Percentiles rank a stretch among this genome's conserved stretches.
These are phyloP conservation scores for Glomeris marginata DNA, from an alignment of 2,888 invertebrate species.

Conservation along the genomic window DNA sequence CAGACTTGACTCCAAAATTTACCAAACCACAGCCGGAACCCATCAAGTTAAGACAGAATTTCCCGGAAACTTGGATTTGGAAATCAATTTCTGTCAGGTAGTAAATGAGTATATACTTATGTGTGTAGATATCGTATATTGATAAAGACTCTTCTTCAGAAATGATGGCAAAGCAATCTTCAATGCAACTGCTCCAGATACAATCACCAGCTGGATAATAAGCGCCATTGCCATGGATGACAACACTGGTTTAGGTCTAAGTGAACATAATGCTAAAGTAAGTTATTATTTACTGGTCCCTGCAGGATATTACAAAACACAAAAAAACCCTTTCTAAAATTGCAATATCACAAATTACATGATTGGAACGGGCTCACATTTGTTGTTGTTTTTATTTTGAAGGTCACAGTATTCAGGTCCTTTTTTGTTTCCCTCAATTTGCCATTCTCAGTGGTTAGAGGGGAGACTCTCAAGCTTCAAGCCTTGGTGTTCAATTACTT, in stretches of 20 bases:
- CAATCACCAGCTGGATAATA: slow-evolving; percentile 38
- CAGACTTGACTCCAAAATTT: too few relatives aligned
- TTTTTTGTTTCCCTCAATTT: slow-evolving; percentile 37
- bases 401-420: slow-evolving; percentile 36
- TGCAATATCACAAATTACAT: too few relatives aligned
- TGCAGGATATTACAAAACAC: too few relatives aligned
- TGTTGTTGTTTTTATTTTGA: too few relatives aligned
- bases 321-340: too few relatives aligned
- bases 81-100: slow-evolving; percentile 42
- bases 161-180: slow-evolving; percentile 29
- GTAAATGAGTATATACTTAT: too few relatives aligned
- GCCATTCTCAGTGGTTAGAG: slow-evolving; percentile 35
- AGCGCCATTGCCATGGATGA: slow-evolving; percentile 35
- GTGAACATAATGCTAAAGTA: slow-evolving; percentile 27
- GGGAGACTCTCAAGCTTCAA: slow-evolving; percentile 35
- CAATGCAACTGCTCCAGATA: slow-evolving; percentile 33
- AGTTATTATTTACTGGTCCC: background rate
- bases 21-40: too few relatives aligned
- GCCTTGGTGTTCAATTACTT: slow-evolving; percentile 34
- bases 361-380: too few relatives aligned
- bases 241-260: slow-evolving; percentile 32
- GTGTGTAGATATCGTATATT: too few relatives aligned
- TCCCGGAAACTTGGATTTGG: slow-evolving; percentile 39
- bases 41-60: background rate
- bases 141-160: slow-evolving; percentile 21